phyloP scores from a whole-genome alignment of 2,888 invertebrate species.

The Cantharis flavilabris region DNA sequence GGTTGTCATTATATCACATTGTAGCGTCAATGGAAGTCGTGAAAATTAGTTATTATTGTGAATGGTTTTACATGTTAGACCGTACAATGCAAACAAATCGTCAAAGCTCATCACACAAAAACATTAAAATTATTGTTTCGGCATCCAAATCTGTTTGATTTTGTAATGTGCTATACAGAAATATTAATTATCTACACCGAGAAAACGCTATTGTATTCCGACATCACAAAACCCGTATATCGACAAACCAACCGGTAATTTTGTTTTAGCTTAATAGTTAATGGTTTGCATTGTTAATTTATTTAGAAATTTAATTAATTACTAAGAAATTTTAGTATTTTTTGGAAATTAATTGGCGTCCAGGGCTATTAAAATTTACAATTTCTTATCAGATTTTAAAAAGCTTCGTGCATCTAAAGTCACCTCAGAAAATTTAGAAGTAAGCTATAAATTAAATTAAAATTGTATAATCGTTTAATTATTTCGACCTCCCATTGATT shows the following conservation, averaged over 20 bases:
- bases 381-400: neutral
- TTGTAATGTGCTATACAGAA: neutral
- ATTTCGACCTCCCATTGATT: neutral
- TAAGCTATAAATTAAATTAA: slow-evolving; percentile 1
- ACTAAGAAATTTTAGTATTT: neutral
- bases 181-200: neutral
- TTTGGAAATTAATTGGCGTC: neutral
- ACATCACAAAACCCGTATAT: neutral
- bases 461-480: slow-evolving; percentile 1
- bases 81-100: neutral
- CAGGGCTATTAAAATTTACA: neutral
- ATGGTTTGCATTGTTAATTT: neutral
- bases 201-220: neutral
- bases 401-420: neutral
- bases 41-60: slow-evolving; percentile 55
- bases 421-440: neutral
- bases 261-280: neutral
- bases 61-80: slow-evolving; percentile 26
- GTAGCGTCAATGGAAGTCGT: slow-evolving; percentile 50
- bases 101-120: neutral
- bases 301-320: neutral
- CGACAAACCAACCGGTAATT: neutral
- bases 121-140: neutral
- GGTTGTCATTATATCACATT: slow-evolving; percentile 43
- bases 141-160: neutral